Percentiles rank a stretch among this genome's conserved stretches.
Evolutionary conservation across 2,888 invertebrate species (phyloP).

Genomic region (Bimastos eiseni): DNA sequence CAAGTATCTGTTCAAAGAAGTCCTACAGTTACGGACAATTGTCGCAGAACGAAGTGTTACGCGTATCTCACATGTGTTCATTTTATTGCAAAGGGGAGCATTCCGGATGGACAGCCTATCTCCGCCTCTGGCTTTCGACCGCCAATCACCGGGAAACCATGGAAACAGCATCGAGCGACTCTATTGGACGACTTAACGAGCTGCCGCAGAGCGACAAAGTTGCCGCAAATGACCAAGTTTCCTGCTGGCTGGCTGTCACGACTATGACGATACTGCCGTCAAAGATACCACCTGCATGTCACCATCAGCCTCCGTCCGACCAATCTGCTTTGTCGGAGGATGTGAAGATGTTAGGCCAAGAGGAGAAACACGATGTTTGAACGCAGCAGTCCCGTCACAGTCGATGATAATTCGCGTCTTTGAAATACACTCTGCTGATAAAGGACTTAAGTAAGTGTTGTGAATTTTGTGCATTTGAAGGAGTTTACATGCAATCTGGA

Average conservation of each 20-base stretch:
- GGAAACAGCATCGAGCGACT: background rate
- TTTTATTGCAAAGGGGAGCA: constrained; percentile 5
- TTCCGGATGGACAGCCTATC: constrained; percentile 9
- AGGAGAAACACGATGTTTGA: background rate
- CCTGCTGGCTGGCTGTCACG: constrained; percentile 17
- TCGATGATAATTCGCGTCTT: background rate
- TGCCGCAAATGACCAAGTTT: constrained; percentile 22
- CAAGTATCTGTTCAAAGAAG: background rate
- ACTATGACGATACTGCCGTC: background rate
- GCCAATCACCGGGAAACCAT: constrained; percentile 10
- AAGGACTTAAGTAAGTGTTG: background rate
- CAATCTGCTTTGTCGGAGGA: background rate
- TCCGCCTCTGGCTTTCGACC: constrained; percentile 20
- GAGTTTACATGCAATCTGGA: background rate
- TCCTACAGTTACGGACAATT: background rate
- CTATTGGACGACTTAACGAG: constrained; percentile 17
- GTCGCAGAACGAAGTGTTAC: background rate
- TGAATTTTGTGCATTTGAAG: background rate
- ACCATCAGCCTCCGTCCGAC: constrained; percentile 4
- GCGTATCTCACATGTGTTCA: background rate
- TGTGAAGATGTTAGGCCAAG: background rate
- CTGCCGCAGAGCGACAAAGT: background rate
- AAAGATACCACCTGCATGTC: background rate
- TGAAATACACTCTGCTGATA: too few relatives aligned
- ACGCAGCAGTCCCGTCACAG: background rate